A percentile compares a stretch with the other conserved stretches of the same genome.
Evolutionary conservation across 1,140 invertebrate genomes (phyloP).

Genomic region (Heterodera carotae): DNA sequence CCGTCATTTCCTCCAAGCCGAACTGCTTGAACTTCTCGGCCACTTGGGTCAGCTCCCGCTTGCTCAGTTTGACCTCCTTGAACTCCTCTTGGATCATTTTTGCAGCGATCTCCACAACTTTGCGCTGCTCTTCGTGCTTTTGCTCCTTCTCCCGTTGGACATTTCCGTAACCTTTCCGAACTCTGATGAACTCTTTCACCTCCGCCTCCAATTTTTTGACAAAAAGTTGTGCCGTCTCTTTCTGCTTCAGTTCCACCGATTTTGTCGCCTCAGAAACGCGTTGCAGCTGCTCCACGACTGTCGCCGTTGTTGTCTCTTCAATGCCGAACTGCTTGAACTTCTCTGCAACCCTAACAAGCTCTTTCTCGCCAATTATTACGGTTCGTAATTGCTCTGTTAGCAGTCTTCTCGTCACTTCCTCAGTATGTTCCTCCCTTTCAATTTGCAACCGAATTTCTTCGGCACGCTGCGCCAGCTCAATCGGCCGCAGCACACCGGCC

Average conservation of each 20-base stretch:
- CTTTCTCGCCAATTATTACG: constrained; percentile 4
- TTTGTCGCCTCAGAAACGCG: neutral
- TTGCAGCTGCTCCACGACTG: neutral
- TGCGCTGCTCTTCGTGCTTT: neutral
- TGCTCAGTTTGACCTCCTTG: neutral
- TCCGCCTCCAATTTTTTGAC: constrained; percentile 20
- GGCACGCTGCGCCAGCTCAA: neutral
- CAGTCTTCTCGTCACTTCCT: neutral
- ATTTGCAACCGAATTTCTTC: neutral
- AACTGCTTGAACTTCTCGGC: constrained; percentile 8
- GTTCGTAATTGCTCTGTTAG: neutral
- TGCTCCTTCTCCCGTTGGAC: neutral
- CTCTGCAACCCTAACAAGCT: neutral
- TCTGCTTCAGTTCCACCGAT: neutral
- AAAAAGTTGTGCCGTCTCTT: constrained; percentile 8
- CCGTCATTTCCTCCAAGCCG: neutral
- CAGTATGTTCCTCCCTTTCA: neutral
- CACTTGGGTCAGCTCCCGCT: neutral
- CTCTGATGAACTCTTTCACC: constrained; percentile 10
- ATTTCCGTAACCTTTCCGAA: constrained; percentile 1
- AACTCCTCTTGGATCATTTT: neutral
- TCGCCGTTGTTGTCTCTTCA: neutral
- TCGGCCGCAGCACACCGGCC: neutral
- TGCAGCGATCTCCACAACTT: neutral
- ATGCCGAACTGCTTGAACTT: constrained; percentile 7